Conservation (phyloP, 1,140 invertebrate genomes). For the Hyles vespertilio region DNA sequence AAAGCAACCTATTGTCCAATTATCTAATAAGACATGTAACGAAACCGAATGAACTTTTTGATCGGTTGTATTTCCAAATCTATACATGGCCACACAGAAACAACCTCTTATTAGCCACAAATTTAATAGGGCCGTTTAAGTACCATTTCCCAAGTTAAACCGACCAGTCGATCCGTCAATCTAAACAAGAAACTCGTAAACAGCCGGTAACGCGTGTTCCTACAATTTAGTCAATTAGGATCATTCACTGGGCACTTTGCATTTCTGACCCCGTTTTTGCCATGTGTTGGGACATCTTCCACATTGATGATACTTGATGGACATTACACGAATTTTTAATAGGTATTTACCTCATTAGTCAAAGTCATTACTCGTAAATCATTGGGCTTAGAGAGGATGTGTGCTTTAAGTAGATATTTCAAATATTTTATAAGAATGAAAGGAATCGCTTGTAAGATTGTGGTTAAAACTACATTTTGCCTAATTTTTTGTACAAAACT, state of each 20-base stretch:
- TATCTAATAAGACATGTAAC: too few relatives aligned
- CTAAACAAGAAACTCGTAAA: slow-evolving; percentile 33
- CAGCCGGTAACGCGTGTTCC: slow-evolving; percentile 33
- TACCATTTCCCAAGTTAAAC: slow-evolving; percentile 20
- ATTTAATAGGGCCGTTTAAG: slow-evolving; percentile 17
- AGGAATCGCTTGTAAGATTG: too few relatives aligned
- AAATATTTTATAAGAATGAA: too few relatives aligned
- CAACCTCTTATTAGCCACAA: slow-evolving; percentile 5
- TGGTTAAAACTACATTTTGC: too few relatives aligned
- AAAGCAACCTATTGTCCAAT: neutral
- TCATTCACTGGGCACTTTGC: slow-evolving; percentile 26
- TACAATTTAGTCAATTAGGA: slow-evolving; percentile 53
- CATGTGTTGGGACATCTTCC: slow-evolving; percentile 43
- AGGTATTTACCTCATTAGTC: too few relatives aligned
- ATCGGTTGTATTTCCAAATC: neutral
- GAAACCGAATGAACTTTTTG: too few relatives aligned
- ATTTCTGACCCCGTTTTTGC: slow-evolving; percentile 2
- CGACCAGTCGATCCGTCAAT: slow-evolving; percentile 26
- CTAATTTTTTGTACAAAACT: too few relatives aligned
- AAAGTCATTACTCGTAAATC: too few relatives aligned
- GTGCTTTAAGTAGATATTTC: too few relatives aligned
- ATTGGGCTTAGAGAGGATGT: too few relatives aligned
- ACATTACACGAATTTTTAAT: too few relatives aligned
- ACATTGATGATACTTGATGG: slow-evolving; percentile 19
- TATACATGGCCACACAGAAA: slow-evolving; percentile 3